Conservation (phyloP, 2,113 vertebrate genomes). For the Xiphorhynchus elegans region DNA sequence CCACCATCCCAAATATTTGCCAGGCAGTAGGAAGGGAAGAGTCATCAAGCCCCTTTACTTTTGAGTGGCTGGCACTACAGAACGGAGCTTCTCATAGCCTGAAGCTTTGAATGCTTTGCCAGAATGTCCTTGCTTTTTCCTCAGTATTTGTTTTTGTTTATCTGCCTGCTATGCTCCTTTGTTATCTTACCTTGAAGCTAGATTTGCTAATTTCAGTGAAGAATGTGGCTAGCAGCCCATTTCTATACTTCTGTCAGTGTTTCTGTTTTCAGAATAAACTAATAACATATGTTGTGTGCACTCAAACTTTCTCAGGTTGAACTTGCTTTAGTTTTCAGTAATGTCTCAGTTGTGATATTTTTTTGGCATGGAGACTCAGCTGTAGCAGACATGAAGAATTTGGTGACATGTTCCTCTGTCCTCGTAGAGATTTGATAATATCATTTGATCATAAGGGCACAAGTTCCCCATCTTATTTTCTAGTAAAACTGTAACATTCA, state of each 20-base stretch:
- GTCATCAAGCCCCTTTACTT: neutral
- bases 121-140: neutral
- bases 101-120: neutral
- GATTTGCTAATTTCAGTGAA: neutral
- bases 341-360: neutral
- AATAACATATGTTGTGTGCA: neutral
- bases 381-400: neutral
- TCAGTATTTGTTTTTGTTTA: neutral
- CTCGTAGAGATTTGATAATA: neutral
- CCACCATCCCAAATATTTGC: neutral
- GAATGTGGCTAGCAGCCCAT: neutral
- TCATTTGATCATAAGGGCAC: neutral
- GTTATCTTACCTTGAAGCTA: neutral
- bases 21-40: accelerated
- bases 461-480: neutral
- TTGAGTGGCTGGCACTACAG: neutral
- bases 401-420: neutral
- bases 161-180: neutral
- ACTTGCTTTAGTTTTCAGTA: neutral
- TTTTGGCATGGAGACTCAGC: accelerated
- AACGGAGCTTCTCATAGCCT: neutral
- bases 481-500: neutral
- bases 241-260: neutral
- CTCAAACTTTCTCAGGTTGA: neutral
- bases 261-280: neutral